phyloP scores from a whole-genome alignment of 2,888 invertebrate genomes.

The Molorchus minor region DNA sequence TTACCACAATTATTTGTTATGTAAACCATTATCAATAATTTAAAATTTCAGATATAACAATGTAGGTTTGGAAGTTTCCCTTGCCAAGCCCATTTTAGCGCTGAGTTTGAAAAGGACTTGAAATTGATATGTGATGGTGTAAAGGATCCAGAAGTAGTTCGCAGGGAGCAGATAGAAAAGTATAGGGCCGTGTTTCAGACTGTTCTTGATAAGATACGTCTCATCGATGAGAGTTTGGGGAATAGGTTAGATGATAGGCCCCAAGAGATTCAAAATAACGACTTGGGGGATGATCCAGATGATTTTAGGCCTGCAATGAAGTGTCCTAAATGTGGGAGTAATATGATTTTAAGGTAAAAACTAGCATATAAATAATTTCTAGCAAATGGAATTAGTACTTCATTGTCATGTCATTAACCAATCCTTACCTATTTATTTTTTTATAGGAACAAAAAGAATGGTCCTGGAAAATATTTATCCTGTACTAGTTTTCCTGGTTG shows the following conservation, averaged over 20 bases:
- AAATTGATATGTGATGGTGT: slow-evolving; percentile 84
- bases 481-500: slow-evolving; percentile 85
- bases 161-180: slow-evolving; percentile 76
- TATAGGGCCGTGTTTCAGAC: slow-evolving; percentile 86
- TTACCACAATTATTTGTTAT: not conserved
- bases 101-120: slow-evolving; percentile 90
- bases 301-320: slow-evolving; percentile 64
- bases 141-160: slow-evolving; percentile 77
- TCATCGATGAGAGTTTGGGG: slow-evolving; percentile 81
- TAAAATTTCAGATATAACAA: slow-evolving; percentile 56
- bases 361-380: too few species aligned
- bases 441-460: slow-evolving; percentile 70
- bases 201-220: slow-evolving; percentile 77
- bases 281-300: slow-evolving; percentile 45
- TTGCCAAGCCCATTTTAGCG: slow-evolving; percentile 93
- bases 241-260: slow-evolving; percentile 73
- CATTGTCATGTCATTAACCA: too few species aligned
- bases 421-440: slow-evolving; percentile 49
- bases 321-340: slow-evolving; percentile 79
- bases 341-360: slow-evolving; percentile 71
- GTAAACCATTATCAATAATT: not conserved
- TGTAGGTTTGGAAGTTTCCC: slow-evolving; percentile 62
- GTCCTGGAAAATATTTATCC: slow-evolving; percentile 74
- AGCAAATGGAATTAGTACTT: too few species aligned
- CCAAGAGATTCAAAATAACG: slow-evolving; percentile 56